These are phyloP conservation scores for Saguinus midas DNA, from an alignment of 2,113 vertebrate genomes.

Conservation along the genomic window DNA sequence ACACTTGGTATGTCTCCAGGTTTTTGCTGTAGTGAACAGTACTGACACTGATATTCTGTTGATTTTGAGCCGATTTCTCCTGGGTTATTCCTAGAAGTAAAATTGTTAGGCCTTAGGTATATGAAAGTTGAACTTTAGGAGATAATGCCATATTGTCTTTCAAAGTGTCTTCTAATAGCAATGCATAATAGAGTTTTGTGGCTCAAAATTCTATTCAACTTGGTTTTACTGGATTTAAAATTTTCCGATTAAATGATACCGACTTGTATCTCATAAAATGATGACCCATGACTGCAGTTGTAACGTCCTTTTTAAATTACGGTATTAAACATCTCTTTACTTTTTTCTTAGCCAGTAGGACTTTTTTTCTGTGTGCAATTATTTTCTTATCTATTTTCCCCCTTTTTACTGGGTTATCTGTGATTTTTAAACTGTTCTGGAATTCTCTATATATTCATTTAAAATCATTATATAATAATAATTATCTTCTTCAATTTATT, in stretches of 20 bases:
- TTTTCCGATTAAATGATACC: neutral
- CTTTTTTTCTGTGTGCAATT: neutral
- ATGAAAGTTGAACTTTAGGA: neutral
- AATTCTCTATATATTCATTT: neutral
- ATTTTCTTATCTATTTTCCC: neutral
- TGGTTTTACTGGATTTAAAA: neutral
- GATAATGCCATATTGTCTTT: neutral
- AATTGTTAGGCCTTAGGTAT: neutral
- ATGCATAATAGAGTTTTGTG: neutral
- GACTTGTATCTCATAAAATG: neutral
- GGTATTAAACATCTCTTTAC: neutral
- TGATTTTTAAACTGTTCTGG: neutral
- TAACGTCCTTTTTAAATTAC: neutral
- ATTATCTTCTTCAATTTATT: too few species aligned
- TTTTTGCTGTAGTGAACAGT: neutral
- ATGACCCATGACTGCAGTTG: neutral
- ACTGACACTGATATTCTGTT: neutral
- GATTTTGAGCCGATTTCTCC: neutral
- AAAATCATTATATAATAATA: too few species aligned
- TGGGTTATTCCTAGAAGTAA: neutral
- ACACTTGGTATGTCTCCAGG: neutral
- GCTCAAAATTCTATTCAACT: neutral
- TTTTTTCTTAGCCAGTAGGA: neutral
- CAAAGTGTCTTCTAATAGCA: neutral
- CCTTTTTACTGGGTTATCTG: neutral